Evolutionary conservation across 2,888 invertebrate genomes (phyloP), one percentile per base, ranked within the genome.

Genomic region (Diaphora mendica): DNA sequence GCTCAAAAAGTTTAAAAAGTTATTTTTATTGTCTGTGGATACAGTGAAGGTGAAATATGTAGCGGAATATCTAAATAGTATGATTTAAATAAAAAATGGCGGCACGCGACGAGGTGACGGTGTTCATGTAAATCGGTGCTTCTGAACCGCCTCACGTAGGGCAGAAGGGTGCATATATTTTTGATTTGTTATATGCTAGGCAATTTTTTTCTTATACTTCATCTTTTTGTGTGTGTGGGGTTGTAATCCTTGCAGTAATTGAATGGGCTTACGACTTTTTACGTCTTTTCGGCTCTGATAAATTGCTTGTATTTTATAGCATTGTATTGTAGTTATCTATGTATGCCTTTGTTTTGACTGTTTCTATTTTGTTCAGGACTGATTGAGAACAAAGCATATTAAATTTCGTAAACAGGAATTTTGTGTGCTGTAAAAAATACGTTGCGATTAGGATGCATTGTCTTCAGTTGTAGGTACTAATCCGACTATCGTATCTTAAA

Each of bases 101-200:
- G 89, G 93, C 94, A 94, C 94, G 94, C 93, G 94, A 94, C 92
- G 85, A 91, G 91, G 92, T 91, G 91, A 88, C 88, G 89, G 88
- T 87, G 88, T 87, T 90, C 92, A 93, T 93, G 93, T 92, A 95
- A 95, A 94, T 94, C 87, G 90, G 86, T 85, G 85, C 86, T 91
- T 92, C 89, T 89, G 83, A 94, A 91, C 87, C 94, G 86, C 90
- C 90, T 92, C 95, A 95, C 95, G 95, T 95, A 92, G 88, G 84
- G 78, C 81, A 88, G 91, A 93, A 95, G 95, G 95, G 95, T 95
- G 95, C 95, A 95, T 95, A 95, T 95, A 94, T 95, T 95, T 95
- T 94, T 95, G 94, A 95, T 94, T 95, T 95, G 94, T 95, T 92
- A 92, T 93, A 91, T 90, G 89, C 89, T 89, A 91, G 91, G 92